phyloP scores from a whole-genome alignment of 37 sponge, comb jelly and placozoan species.

The Petrosia ficiformis region DNA sequence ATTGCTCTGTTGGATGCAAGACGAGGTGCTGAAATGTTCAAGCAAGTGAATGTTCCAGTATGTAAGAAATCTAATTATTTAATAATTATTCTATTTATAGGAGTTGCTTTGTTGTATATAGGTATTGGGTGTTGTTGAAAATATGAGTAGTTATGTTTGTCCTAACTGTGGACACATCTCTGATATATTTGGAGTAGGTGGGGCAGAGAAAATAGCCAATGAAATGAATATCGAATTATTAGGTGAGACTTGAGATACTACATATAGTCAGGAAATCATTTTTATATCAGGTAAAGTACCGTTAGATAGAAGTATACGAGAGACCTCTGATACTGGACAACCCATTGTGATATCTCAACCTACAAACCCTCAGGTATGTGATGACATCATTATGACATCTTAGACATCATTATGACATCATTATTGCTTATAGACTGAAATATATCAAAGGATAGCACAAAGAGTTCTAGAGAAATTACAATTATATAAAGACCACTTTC shows the following conservation, averaged over 20 bases:
- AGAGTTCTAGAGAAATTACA: conserved; percentile 25
- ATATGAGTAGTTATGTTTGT: conserved; percentile 91
- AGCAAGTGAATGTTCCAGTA: conserved; percentile 75
- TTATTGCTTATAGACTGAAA: conserved; percentile 3
- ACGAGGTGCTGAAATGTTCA: conserved; percentile 96
- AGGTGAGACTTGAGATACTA: conserved; percentile 22
- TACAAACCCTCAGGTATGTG: conserved; percentile 39
- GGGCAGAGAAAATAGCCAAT: conserved; percentile 52
- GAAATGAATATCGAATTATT: conserved; percentile 57
- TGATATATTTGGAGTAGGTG: conserved; percentile 85
- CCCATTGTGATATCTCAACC: conserved; percentile 65
- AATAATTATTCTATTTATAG: not conserved
- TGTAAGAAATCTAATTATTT: not conserved
- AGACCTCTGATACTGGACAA: conserved; percentile 55
- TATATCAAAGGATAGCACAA: conserved; percentile 15
- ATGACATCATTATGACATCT: not conserved
- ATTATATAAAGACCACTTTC: not conserved
- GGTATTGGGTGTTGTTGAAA: conserved; percentile 90
- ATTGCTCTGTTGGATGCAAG: conserved; percentile 87
- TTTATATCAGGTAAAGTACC: conserved; percentile 75
- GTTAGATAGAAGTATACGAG: conserved; percentile 50
- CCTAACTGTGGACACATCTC: conserved; percentile 75
- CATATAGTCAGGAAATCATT: not conserved
- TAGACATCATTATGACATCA: not conserved
- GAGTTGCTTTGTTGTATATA: not conserved